Evolutionary conservation across 2,113 vertebrate species (phyloP), one percentile per base, ranked within the genome.

Genomic region (Ceyx cyanopectus): DNA sequence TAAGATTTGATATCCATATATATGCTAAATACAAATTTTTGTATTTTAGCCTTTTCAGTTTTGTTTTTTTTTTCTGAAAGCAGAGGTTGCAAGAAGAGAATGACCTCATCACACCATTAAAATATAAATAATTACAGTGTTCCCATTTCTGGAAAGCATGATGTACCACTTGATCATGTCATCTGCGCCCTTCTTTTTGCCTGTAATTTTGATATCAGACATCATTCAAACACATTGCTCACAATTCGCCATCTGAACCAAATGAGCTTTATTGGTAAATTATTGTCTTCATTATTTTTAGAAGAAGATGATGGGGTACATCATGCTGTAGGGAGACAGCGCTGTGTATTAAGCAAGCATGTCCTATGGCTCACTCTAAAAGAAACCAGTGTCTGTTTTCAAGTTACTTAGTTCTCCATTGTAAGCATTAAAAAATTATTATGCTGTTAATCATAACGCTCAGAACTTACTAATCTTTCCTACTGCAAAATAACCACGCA

Each of bases 141-240:
- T 85, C 45, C 24, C 14, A 70, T 61, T 75, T 85, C 58, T 62
- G 53, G 43, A 10, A 62, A 87, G n/a, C 18, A 2, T 5, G 32
- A 56, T 22, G 3, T 4, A 54, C 23, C 19, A 57, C 15, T 37
- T 19, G 21, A 32, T 61, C 0, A 0, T 75, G 61, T 54, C 51
- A 46, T 29, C 41, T n/a, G 14, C 20, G 29, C 22, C 22, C 12
- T 82, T 73, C 67, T 43, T 18, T 11, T 34, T 21, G 32, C 23
- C 43, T 45, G 46, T 15, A 65, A 5, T 40, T 53, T 57, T 40
- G n/a, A 4, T 10, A 11, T 26, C 22, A 67, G 53, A 7, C 32
- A 46, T 7, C 30, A 45, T 34, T 77, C 21, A 14, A 48, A 18
- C 26, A 22, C 32, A 5, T 2, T 30, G 65, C 54, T 74, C 48